Base-by-base conservation (phyloP, 2,888 invertebrate genomes). In the Deroplatys truncata region DNA sequence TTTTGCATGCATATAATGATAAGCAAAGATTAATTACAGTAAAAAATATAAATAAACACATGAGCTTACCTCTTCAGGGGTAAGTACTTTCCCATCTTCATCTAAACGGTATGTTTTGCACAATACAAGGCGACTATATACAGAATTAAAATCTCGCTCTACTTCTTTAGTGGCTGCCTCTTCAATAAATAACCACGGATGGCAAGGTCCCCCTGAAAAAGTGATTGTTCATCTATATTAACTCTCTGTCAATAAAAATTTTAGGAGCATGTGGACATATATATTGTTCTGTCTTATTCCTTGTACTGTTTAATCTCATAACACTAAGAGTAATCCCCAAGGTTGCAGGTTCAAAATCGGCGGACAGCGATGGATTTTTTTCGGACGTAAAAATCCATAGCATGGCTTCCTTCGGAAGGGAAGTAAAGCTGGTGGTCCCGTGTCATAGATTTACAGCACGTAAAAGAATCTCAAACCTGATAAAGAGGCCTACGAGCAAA, bases 151-250 rank as follows among this genome's bases (percentile, higher is more conserved):
- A 93, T 99, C 99, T 93, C 98, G 98, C 94, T 99, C 99, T 82
- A 99, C 99, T 94, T 99, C 99, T 93, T 98, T 96, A 82, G 97
- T 98, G 10, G 99, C 98, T 43, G 99, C 98, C 94, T 99, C 99
- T 94, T 99, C 99, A 92, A 99, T 98, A 93, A 99, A 99, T 49
- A 99, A 94, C 99, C 99, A 99, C 0, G 99, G 99, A 94, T 99
- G 99, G 92, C 98, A 98, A 3, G 98, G 97, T 3, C 98, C 98
- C 90, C 98, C 98, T 93, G 93, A 91, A 92, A 92, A 85, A 25
- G 43, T 89, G 1, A 43, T 43, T 43, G 35, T 35, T 35, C 35
- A 35, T 4, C 35, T 8, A 8, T 82, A 88, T 82, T 29, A 49
- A 84, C 72, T 88, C 25, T 1, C 28, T 88, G 20, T 25, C 10